Conservation (phyloP, 2,113 vertebrate genomes). For the Cynoglossus semilaevis region DNA sequence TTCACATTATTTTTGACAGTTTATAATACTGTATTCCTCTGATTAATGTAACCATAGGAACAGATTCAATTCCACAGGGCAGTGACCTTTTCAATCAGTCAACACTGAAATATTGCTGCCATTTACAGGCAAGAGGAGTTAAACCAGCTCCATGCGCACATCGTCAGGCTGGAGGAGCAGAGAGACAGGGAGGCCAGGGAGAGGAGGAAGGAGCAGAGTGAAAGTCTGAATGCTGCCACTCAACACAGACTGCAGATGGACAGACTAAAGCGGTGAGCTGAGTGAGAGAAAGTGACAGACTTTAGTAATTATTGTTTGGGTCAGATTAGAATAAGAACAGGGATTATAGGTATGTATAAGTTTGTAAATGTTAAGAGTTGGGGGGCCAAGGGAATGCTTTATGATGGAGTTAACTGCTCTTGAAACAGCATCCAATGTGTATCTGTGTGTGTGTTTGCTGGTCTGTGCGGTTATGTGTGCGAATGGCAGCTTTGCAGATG, state of each 20-base stretch:
- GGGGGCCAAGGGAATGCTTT: no score
- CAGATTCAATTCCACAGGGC: no score
- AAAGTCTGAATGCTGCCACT: slow-evolving; percentile 41
- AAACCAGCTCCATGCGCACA: slow-evolving; percentile 73
- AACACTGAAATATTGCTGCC: neutral
- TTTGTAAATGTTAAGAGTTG: no score
- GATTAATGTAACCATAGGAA: no score
- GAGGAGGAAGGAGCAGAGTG: slow-evolving; percentile 53
- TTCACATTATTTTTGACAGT: no score
- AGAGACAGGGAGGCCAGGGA: slow-evolving; percentile 53
- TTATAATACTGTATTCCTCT: no score
- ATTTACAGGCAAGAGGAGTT: slow-evolving; percentile 66
- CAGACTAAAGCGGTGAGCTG: slow-evolving; percentile 68
- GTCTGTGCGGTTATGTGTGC: no score
- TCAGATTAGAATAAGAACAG: no score
- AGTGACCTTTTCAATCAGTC: neutral
- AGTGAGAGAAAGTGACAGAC: neutral
- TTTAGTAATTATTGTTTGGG: no score
- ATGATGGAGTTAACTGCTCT: no score
- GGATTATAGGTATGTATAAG: no score
- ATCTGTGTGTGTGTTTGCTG: slow-evolving; percentile 1
- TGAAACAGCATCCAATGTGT: neutral
- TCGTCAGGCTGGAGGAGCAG: slow-evolving; percentile 66
- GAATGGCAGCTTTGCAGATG: slow-evolving; percentile 65
- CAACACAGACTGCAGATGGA: slow-evolving; percentile 73